Base-by-base conservation (phyloP, 2,888 invertebrate genomes). In the Athalia rosae region DNA sequence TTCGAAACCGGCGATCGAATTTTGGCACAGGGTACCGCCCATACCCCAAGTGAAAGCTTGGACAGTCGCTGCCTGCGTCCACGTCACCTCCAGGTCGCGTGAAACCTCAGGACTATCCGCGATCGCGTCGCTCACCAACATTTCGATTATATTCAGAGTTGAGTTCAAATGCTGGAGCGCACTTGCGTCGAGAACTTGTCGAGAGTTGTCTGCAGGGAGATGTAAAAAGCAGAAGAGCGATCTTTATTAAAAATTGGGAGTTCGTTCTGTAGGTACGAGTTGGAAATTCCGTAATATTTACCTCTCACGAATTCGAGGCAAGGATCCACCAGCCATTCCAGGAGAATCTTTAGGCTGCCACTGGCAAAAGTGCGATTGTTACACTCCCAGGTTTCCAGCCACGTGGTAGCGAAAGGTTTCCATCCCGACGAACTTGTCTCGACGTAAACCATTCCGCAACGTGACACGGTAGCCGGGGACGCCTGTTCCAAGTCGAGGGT, bases 401-500 rank as follows among this genome's bases (percentile, higher is more conserved):
- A 93, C 0, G 92, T 91, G 76, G 89, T 84, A 11, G 93, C 86
- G 48, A 93, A 87, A 0, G 92, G 91, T 66, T 89, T 86, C 93
- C 94, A 94, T 11, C 92, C 91, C 0, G 93, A 87, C 9, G 91
- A 89, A 28, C 82, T 79, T 0, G 92, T 91, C 79, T 93, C 93
- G 80, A 94, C 87, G 85, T 93, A 93, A 77, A 94, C 90, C 88
- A 94, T 92, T 64, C 93, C 93, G 86, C 94, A 94, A 11, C 93
- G 91, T 64, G 93, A 93, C 48, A 94, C 91, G 79, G 92, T 92
- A 6, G 93, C 92, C 50, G 94, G 94, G 4, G 92, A 91, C 28
- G 89, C 90, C 81, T 92, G 90, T 4, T 91, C 87, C 48, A 93
- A 87, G 86, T 92, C 92, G 89, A 91, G 91, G 2, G 93, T 93